These are phyloP conservation scores for Junco hyemalis DNA, from an alignment of 2,113 vertebrate genomes.

Conservation along the genomic window DNA sequence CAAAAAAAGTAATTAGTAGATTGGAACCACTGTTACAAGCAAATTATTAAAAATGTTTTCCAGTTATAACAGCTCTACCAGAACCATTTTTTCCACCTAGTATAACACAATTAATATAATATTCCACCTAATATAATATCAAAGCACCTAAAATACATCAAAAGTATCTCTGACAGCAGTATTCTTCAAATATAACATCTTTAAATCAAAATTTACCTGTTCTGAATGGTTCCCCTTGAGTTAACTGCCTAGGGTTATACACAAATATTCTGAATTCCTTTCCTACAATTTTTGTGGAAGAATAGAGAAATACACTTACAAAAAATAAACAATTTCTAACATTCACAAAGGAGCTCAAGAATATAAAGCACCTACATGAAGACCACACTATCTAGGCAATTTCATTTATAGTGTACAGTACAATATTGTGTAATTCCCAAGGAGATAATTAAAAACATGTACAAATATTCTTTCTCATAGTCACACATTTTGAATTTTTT, in stretches of 20 bases:
- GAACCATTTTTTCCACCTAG: not conserved
- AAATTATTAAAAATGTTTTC: not conserved
- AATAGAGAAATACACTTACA: not conserved
- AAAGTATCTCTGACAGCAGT: not conserved
- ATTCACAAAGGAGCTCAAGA: not conserved
- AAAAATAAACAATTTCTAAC: not conserved
- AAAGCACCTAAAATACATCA: not conserved
- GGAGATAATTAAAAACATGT: not conserved
- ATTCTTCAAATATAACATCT: not conserved
- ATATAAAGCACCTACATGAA: not conserved
- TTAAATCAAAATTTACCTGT: not conserved
- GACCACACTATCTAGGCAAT: not conserved
- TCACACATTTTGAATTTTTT: not conserved
- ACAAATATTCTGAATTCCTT: not conserved
- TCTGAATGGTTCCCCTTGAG: not conserved
- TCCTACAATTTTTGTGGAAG: not conserved
- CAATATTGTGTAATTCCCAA: not conserved
- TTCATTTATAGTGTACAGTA: not conserved
- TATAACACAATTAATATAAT: not conserved
- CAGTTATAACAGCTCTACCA: not conserved
- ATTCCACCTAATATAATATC: not conserved
- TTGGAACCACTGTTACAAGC: accelerated
- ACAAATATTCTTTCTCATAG: not conserved
- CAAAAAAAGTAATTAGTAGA: not conserved
- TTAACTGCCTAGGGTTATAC: not conserved